Conservation (phyloP, 2,888 invertebrate genomes). For the Phortica okadai region DNA sequence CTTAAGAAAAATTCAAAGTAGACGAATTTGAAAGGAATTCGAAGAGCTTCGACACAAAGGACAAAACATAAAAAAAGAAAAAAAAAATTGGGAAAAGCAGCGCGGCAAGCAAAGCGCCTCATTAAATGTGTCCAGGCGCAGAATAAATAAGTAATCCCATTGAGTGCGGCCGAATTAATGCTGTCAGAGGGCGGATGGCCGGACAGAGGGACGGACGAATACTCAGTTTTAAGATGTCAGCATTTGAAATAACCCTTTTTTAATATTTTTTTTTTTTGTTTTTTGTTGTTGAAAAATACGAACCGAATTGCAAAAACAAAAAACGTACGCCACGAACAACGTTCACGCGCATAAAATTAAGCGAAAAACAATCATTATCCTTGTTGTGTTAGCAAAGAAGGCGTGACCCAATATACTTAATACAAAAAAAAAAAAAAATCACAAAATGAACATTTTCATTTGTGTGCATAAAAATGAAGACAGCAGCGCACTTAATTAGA, state of each 20-base stretch:
- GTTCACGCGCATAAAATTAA: constrained; percentile 53
- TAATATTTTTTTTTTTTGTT: not conserved
- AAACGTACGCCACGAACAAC: constrained; percentile 54
- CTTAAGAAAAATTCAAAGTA: not conserved
- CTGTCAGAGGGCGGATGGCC: not conserved
- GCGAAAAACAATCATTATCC: constrained; percentile 63
- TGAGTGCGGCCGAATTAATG: constrained; percentile 20
- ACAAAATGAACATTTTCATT: not conserved
- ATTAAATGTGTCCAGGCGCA: constrained; percentile 43
- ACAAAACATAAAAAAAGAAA: not conserved
- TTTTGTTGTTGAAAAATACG: constrained; percentile 2
- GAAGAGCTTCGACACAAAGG: constrained; percentile 17
- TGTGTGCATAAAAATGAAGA: constrained; percentile 15
- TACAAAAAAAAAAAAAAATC: not conserved
- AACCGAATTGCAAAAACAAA: constrained; percentile 45
- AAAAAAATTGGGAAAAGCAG: not conserved
- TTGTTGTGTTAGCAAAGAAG: constrained; percentile 51
- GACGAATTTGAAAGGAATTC: constrained; percentile 18
- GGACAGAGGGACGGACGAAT: not conserved
- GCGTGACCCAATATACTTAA: not conserved
- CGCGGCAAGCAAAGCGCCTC: constrained; percentile 30
- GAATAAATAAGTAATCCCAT: constrained; percentile 28
- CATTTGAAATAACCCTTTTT: constrained; percentile 17
- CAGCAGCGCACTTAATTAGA: constrained; percentile 62
- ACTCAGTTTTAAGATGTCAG: not conserved